Conservation (phyloP, 2,888 invertebrate species). For the Anthoptus insignis region DNA sequence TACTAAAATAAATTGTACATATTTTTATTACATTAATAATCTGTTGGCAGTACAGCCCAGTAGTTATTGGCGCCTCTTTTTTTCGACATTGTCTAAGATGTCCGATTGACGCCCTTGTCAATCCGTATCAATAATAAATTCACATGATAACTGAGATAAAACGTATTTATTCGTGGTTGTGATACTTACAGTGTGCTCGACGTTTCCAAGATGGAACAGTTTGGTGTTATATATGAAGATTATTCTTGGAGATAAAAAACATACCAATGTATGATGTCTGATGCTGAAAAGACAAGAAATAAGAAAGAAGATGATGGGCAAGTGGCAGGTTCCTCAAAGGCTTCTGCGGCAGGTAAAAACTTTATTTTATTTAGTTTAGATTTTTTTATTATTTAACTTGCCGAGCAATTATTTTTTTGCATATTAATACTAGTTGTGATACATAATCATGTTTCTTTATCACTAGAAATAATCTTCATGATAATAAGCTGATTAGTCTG, state of each 20-base stretch:
- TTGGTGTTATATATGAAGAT: slow-evolving; percentile 4
- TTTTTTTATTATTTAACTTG: no score
- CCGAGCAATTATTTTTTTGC: no score
- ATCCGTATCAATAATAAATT: not conserved
- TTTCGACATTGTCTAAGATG: not conserved
- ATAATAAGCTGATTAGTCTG: no score
- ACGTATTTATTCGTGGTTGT: not conserved
- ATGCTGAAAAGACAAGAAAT: slow-evolving; percentile 10
- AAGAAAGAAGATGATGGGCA: slow-evolving; percentile 13
- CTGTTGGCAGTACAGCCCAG: slow-evolving; percentile 9
- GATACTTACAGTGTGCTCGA: slow-evolving; percentile 15
- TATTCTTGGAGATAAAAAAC: slow-evolving; percentile 21
- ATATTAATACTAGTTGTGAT: no score
- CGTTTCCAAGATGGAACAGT: slow-evolving; percentile 20
- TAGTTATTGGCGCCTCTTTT: not conserved
- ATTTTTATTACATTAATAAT: not conserved
- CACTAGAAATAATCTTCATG: no score
- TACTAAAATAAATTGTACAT: not conserved
- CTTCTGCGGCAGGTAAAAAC: slow-evolving; percentile 4
- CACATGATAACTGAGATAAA: not conserved
- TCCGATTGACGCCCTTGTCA: not conserved
- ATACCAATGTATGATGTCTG: slow-evolving; percentile 6
- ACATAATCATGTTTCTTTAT: no score
- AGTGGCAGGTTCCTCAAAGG: slow-evolving; percentile 21
- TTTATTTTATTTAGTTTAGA: not conserved